Base-by-base conservation (phyloP, 53 echinoderm and acorn worm species). In the Hippasteria phrygiana region DNA sequence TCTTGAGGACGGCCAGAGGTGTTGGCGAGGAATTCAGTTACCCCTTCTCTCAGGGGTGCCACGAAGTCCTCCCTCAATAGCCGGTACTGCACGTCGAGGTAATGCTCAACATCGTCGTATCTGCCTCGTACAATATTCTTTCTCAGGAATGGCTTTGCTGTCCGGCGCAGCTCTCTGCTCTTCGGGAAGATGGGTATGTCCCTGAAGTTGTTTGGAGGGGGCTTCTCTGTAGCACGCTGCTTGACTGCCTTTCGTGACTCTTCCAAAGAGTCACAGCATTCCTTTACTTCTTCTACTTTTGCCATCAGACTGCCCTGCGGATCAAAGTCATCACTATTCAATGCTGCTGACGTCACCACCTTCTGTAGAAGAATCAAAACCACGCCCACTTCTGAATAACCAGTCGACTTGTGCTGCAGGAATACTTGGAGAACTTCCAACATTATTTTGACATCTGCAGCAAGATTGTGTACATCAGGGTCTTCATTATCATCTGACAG, bases 61-160 rank as follows among this genome's bases (percentile, higher is more conserved):
- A 97, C 81, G 32, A 97, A 94, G 87, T 97, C 97, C 71, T 97
- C 97, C 43, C 93, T 90, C 74, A 95, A 74, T 20, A 97, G 90
- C 1, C 97, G 88, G 70, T 94, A 97, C 28, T 97, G 97, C 1
- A 97, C 95, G 55, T 97, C 97, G 28, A 97, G 80, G 51, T 97
- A 97, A 80, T 97, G 93, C 28, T 97, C 87, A 7, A 90, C 92
- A 62, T 89, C 55, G 8, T 78, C 38, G 35, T 97, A 97, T 38
- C 47, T 74, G 32, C 97, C 95, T 39, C 92, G 86, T 3, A 90
- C 62, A 16, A 92, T 72, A 70, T 97, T 93, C 38, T 77, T 78
- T 67, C 97, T 80, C 20, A 97, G 63, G 78, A 88, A 97, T 65
- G 97, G 97, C 63, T 82, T 62, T 26, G 32, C 64, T 28, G 63